Conservation (phyloP, 2,113 vertebrate species). For the Todiramphus saurophagus region DNA sequence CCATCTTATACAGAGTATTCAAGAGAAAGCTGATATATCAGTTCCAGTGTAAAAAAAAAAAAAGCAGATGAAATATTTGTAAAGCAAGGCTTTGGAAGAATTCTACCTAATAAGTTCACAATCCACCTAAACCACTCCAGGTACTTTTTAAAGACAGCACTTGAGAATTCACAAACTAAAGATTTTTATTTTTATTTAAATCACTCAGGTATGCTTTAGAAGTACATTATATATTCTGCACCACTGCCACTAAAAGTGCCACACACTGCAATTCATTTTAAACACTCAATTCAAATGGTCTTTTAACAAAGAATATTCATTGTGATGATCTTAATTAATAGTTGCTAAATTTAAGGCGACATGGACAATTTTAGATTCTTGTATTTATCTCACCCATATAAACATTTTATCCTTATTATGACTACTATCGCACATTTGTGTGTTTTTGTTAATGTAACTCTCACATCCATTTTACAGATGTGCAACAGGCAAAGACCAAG, state of each 20-base stretch:
- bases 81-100: background rate
- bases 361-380: background rate
- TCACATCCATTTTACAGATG: accelerated
- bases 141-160: background rate
- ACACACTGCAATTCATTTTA: background rate
- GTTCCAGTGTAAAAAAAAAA: background rate
- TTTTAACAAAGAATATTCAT: background rate
- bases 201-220: background rate
- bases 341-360: background rate
- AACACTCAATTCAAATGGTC: background rate
- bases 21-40: background rate
- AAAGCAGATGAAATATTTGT: background rate
- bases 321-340: background rate
- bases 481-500: background rate
- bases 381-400: background rate
- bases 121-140: background rate
- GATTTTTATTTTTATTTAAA: background rate
- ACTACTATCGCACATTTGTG: accelerated
- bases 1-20: accelerated
- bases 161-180: background rate
- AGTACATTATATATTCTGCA: background rate
- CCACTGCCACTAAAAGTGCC: background rate
- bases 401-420: background rate
- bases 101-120: background rate
- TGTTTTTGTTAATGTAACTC: too few species aligned